Base-by-base conservation (phyloP, 2,113 vertebrate species). In the Leucosticte australis region DNA sequence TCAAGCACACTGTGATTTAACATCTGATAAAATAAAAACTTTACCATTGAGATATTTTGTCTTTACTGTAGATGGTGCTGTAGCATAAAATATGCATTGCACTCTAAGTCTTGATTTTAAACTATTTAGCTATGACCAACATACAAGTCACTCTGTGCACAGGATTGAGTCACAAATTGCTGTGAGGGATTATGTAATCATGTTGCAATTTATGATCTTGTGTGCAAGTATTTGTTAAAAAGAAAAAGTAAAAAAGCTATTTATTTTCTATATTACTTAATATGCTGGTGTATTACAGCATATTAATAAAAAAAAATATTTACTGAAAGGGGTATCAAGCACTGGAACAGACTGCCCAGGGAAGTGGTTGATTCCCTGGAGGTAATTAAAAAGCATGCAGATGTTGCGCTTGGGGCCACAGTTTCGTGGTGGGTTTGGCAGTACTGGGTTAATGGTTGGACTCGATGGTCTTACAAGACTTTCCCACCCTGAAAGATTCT, bases 61-160 rank as follows among this genome's bases (percentile, higher is more conserved):
- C 19, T 30, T 74, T 52, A 73, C 96, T 91, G 82, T 86, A 97
- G 96, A 73, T 97, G 97, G 97, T 68, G 84, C 88, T 96, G 73
- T 89, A 76, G 42, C 81, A 94, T 94, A 94, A 96, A 91, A 30
- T 55, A 94, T 91, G 11, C 7, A 19, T 20, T 50, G 5, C 11
- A 37, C 9, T 14, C 13, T n/a, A 23, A 8, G 15, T 59, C 10
- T 35, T 56, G 8, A 39, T 80, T 80, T 90, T 35, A 74, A 92
- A 59, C 10, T 7, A 1, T 11, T 10, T 39, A 27, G 4, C 41
- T 50, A 0, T 33, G 21, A 39, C 33, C 23, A 16, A 60, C 7
- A 30, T 21, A 27, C 11, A 78, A 63, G 10, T 77, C 63, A 69
- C 15, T 17, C 7, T 20, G 26, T 37, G 16, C 55, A 33, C 3